Percentiles rank a stretch among this genome's conserved stretches.
Conservation (phyloP, 1,140 invertebrate genomes). For the Nymphalis io region DNA sequence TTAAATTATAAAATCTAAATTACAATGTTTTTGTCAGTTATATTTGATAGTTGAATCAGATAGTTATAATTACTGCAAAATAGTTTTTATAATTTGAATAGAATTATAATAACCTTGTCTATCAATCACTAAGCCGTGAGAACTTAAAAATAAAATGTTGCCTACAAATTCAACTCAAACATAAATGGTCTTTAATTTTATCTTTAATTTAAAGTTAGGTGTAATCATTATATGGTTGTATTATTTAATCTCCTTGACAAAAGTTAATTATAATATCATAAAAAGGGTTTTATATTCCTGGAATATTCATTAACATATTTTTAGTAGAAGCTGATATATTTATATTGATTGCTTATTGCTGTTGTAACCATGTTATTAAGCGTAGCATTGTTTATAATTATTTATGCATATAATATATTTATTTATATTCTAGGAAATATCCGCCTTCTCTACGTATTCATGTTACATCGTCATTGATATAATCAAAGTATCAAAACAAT, state of each 20-base stretch:
- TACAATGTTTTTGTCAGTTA: too few species aligned
- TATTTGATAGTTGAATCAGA: not conserved
- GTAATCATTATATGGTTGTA: not conserved
- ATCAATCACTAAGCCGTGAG: not conserved
- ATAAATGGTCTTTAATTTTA: not conserved
- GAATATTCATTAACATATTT: not conserved
- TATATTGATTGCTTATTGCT: too few species aligned
- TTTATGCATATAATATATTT: not conserved
- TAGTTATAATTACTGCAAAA: not conserved
- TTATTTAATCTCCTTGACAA: not conserved
- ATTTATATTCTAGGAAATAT: not conserved
- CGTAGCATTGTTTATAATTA: not conserved
- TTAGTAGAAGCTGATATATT: not conserved
- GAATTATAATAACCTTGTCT: conserved; percentile 6
- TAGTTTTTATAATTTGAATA: not conserved
- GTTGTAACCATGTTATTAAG: not conserved
- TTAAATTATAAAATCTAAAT: not conserved
- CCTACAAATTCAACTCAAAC: not conserved
- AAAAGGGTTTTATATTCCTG: not conserved
- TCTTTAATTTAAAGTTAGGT: not conserved
- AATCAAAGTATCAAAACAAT: conserved; percentile 11
- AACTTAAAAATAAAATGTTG: conserved; percentile 1
- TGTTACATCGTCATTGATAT: not conserved
- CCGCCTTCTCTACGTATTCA: not conserved
- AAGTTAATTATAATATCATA: not conserved